These are phyloP conservation scores for Caligus rogercresseyi DNA, from an alignment of 1,140 invertebrate species.

Conservation along the genomic window DNA sequence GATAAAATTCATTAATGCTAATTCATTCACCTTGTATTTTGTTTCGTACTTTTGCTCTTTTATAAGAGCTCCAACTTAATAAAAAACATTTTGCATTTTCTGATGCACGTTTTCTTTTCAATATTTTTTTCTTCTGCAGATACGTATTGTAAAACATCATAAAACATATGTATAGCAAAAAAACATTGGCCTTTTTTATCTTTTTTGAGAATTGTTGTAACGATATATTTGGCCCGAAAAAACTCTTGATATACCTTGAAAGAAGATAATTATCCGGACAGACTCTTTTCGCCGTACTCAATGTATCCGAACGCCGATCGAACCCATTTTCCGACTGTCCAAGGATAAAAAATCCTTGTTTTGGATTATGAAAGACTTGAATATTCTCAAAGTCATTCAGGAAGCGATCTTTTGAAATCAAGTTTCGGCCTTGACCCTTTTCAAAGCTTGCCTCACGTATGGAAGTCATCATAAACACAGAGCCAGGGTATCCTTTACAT, in stretches of 20 bases:
- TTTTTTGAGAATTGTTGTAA: not conserved
- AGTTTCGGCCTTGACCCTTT: slow-evolving; percentile 30
- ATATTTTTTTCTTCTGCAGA: no score
- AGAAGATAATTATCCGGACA: not conserved
- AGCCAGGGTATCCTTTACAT: slow-evolving; percentile 27
- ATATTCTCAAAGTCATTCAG: slow-evolving; percentile 28
- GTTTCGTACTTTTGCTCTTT: no score
- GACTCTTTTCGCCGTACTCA: not conserved
- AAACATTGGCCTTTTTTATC: not conserved
- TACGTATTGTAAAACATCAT: no score
- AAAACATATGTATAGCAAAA: no score
- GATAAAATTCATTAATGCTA: no score
- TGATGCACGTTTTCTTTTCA: no score
- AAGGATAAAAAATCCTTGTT: slow-evolving; percentile 25
- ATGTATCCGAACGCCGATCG: not conserved
- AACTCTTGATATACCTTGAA: not conserved
- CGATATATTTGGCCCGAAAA: no score
- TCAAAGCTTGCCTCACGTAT: slow-evolving; percentile 26
- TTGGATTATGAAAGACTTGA: slow-evolving; percentile 25
- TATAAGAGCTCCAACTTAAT: no score
- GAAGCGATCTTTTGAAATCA: slow-evolving; percentile 29
- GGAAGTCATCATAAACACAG: slow-evolving; percentile 30
- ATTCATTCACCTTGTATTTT: no score
- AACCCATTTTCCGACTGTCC: slow-evolving; percentile 14
- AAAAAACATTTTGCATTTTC: no score